Percentiles rank a stretch among this genome's conserved stretches.
These are phyloP conservation scores for Willisornis vidua DNA, from an alignment of 2,113 vertebrate genomes.

Conservation along the genomic window DNA sequence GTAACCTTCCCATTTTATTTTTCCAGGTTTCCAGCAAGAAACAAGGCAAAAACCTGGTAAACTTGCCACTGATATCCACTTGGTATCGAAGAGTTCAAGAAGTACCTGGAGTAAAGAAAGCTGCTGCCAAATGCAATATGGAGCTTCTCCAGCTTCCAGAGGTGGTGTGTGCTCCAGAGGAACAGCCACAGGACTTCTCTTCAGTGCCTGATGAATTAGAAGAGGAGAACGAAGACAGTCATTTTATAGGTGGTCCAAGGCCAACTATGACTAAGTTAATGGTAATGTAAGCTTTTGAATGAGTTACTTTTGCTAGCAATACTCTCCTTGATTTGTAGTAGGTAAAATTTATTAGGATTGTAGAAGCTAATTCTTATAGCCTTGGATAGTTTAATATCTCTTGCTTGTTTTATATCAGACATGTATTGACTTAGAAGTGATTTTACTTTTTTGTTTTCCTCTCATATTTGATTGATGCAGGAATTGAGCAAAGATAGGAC, in stretches of 20 bases:
- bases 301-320: background rate
- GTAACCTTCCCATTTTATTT: background rate
- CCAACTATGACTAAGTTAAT: constrained; percentile 94
- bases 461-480: background rate
- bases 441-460: background rate
- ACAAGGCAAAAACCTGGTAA: constrained; percentile 53
- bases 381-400: background rate
- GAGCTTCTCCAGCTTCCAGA: constrained; percentile 69
- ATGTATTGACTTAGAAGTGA: background rate
- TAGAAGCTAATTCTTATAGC: background rate
- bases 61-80: constrained; percentile 82
- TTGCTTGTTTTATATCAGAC: background rate
- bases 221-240: constrained; percentile 60
- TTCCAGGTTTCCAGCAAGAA: constrained; percentile 77
- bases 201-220: constrained; percentile 48
- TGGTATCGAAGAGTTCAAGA: constrained; percentile 90
- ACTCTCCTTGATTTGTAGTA: background rate
- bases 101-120: constrained; percentile 83
- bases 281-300: constrained; percentile 74
- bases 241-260: constrained; percentile 91
- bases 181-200: background rate
- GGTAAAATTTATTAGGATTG: background rate
- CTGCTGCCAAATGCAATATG: constrained; percentile 85
- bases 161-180: background rate
- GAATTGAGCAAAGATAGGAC: background rate